Conservation (phyloP, 2,113 vertebrate genomes). For the Brachirus orientalis region DNA sequence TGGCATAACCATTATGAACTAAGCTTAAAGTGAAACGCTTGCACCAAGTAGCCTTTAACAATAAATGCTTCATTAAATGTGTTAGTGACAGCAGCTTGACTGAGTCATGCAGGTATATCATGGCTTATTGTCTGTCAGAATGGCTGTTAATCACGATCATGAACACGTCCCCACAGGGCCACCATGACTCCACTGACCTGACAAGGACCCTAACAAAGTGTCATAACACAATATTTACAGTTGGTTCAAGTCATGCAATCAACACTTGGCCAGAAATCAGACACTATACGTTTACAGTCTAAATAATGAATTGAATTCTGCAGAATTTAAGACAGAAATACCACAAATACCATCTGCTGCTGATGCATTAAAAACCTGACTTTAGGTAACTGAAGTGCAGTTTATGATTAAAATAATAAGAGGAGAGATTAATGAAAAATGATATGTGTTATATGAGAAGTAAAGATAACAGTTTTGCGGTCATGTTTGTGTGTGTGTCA, state of each 20-base stretch:
- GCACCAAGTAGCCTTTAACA: constrained; percentile 44
- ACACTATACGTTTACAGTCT: constrained; percentile 4
- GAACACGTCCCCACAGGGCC: constrained; percentile 28
- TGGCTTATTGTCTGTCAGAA: constrained; percentile 32
- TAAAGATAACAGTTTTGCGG: constrained; percentile 45
- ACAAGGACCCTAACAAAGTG: constrained; percentile 43
- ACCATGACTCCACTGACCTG: constrained; percentile 36
- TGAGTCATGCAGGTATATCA: constrained; percentile 22
- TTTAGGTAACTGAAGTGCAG: too few species aligned
- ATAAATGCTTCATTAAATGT: constrained; percentile 51
- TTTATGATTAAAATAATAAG: neutral
- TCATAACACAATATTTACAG: constrained; percentile 31
- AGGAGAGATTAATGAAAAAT: neutral
- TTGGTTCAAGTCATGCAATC: constrained; percentile 30
- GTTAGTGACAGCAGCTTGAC: neutral
- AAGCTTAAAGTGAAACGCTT: constrained; percentile 33
- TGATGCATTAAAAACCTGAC: neutral
- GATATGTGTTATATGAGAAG: neutral
- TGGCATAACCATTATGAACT: constrained; percentile 48
- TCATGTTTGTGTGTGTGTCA: constrained; percentile 32
- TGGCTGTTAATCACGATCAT: constrained; percentile 47
- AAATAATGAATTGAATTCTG: neutral
- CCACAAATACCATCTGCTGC: neutral
- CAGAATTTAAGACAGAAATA: neutral
- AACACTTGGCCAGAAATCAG: neutral